Percentiles rank a stretch among this genome's conserved stretches.
Evolutionary conservation across 2,888 invertebrate species (phyloP).

Genomic region (Pediacus dermestoides): DNA sequence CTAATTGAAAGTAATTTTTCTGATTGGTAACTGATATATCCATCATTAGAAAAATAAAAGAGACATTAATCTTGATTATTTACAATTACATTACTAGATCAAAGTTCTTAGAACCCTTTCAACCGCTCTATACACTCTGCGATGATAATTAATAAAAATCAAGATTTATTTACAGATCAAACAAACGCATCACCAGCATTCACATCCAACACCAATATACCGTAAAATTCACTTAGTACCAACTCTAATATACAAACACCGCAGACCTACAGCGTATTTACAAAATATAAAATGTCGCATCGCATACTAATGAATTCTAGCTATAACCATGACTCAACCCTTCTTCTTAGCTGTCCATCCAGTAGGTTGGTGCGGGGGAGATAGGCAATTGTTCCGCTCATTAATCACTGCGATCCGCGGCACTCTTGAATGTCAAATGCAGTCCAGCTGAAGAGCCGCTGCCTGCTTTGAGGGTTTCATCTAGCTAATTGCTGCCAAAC

Average conservation of each 20-base stretch:
- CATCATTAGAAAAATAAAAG: too few species aligned
- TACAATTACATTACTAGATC: constrained; percentile 2
- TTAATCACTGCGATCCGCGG: constrained; percentile 49
- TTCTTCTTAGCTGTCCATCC: constrained; percentile 36
- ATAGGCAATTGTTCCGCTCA: constrained; percentile 50
- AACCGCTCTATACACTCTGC: too few species aligned
- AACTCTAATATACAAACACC: constrained; percentile 19
- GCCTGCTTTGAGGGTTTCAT: constrained; percentile 50
- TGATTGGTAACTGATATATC: too few species aligned
- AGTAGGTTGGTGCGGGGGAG: constrained; percentile 32
- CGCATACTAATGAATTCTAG: constrained; percentile 24
- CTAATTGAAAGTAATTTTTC: too few species aligned
- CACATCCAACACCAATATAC: constrained; percentile 19
- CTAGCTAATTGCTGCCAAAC: constrained; percentile 51
- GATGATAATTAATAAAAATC: constrained; percentile 35
- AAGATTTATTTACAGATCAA: constrained; percentile 4
- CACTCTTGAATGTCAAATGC: constrained; percentile 51
- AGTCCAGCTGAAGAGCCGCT: constrained; percentile 48
- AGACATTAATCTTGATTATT: too few species aligned
- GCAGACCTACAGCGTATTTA: constrained; percentile 33
- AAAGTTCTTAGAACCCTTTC: constrained; percentile 20
- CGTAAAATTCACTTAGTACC: constrained; percentile 22
- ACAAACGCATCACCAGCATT: constrained; percentile 22
- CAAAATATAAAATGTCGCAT: constrained; percentile 46
- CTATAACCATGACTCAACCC: constrained; percentile 31